A percentile compares a stretch with the other conserved stretches of the same genome.
These are phyloP conservation scores for Cordilura impudica DNA, from an alignment of 2,888 invertebrate species.

Conservation along the genomic window DNA sequence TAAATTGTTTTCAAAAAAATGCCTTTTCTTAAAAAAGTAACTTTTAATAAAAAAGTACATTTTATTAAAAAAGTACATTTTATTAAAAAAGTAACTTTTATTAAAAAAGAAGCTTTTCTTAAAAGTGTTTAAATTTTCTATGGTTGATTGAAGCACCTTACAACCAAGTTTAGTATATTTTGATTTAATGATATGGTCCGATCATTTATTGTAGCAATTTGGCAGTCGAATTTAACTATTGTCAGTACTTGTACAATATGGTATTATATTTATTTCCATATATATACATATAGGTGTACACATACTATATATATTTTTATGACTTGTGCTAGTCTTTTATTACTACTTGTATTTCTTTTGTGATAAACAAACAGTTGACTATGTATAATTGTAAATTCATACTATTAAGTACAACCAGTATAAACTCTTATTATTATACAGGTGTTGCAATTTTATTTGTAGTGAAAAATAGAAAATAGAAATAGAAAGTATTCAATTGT, in stretches of 20 bases:
- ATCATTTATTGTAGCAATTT: constrained; percentile 15
- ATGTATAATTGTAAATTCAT: constrained; percentile 15
- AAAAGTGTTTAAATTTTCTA: too few relatives aligned
- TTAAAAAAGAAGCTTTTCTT: too few relatives aligned
- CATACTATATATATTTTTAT: constrained; percentile 18
- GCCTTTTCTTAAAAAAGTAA: too few relatives aligned
- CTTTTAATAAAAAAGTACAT: too few relatives aligned
- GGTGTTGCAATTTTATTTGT: constrained; percentile 34
- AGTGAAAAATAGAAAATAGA: background rate
- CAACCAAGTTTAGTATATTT: too few relatives aligned
- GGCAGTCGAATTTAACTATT: constrained; percentile 16
- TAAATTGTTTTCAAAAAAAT: too few relatives aligned
- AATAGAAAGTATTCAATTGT: too few relatives aligned
- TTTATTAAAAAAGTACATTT: too few relatives aligned
- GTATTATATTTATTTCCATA: too few relatives aligned
- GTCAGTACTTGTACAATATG: background rate
- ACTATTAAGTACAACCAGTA: background rate
- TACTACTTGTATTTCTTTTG: background rate
- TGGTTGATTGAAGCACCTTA: constrained; percentile 6
- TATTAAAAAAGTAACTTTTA: too few relatives aligned
- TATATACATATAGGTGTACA: background rate
- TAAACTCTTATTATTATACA: background rate
- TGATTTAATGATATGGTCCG: too few relatives aligned
- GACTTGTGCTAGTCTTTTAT: constrained; percentile 23
- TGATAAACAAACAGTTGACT: constrained; percentile 11